phyloP scores from a whole-genome alignment of 1,140 invertebrate species.

The Cyrtorhinus lividipennis region DNA sequence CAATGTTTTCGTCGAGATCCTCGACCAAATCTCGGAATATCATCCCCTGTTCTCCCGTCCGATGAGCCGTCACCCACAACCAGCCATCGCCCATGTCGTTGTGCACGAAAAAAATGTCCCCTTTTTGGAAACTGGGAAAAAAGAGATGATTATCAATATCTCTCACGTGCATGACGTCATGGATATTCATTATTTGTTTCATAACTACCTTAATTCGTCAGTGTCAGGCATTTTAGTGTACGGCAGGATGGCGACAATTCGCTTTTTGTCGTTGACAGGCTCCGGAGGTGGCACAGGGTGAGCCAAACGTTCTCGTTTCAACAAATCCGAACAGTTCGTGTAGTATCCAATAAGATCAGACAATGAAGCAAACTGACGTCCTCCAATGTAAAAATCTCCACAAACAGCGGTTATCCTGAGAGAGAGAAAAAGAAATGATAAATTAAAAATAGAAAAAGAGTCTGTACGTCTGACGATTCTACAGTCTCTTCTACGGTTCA shows the following conservation, averaged over 20 bases:
- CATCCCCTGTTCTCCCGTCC: conserved; percentile 90
- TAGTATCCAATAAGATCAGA: conserved; percentile 93
- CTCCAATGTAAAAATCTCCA: conserved; percentile 88
- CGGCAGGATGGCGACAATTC: conserved; percentile 82
- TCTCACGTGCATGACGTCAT: too few species aligned
- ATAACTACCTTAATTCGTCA: too few species aligned
- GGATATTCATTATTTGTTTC: too few species aligned
- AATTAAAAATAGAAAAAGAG: too few species aligned
- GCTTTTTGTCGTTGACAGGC: conserved; percentile 88
- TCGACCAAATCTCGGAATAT: conserved; percentile 91
- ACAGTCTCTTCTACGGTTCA: too few species aligned
- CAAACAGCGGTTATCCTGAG: conserved; percentile 85
- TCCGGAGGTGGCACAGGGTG: conserved; percentile 89
- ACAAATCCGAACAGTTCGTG: conserved; percentile 80
- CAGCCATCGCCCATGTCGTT: conserved; percentile 96
- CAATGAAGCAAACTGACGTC: conserved; percentile 87
- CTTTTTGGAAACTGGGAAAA: conserved; percentile 86
- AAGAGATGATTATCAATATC: too few species aligned
- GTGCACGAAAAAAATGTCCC: conserved; percentile 94
- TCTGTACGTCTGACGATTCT: too few species aligned
- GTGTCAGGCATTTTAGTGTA: conserved; percentile 96
- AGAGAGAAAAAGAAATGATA: conserved; percentile 18
- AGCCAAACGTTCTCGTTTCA: conserved; percentile 80
- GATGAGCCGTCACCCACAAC: conserved; percentile 92
- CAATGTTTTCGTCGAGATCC: conserved; percentile 82